Conservation (phyloP, 2,113 vertebrate genomes). For the Brachyhypopomus gauderio region DNA sequence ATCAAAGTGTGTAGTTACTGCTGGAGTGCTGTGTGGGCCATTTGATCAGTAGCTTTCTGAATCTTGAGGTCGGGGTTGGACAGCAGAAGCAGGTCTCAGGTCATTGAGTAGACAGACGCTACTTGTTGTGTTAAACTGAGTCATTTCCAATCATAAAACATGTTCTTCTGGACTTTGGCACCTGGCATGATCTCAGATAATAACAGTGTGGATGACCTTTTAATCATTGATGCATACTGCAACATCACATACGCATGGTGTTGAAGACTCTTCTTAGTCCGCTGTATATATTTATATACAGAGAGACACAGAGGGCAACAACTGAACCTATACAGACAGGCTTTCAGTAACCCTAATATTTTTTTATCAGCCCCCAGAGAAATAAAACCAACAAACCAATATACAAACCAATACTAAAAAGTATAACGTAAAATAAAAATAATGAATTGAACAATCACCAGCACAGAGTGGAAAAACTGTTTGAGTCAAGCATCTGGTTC, state of each 20-base stretch:
- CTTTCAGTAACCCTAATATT: neutral
- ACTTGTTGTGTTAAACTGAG: neutral
- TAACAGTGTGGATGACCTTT: neutral
- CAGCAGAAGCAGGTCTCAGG: neutral
- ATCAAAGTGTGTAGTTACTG: neutral
- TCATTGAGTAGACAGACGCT: neutral
- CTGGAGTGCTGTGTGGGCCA: neutral
- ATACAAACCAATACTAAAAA: neutral
- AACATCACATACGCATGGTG: no score
- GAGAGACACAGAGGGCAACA: no score
- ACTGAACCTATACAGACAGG: neutral
- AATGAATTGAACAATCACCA: neutral
- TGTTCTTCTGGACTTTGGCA: slow-evolving; percentile 8
- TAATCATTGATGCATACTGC: neutral
- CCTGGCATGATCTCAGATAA: neutral
- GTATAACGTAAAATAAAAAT: neutral
- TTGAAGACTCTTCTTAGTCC: no score
- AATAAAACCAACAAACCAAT: no score
- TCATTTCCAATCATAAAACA: neutral
- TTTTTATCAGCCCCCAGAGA: neutral
- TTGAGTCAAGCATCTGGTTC: slow-evolving; percentile 25
- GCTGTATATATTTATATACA: neutral
- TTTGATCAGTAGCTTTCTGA: neutral
- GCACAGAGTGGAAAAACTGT: slow-evolving; percentile 10
- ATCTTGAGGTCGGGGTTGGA: neutral